Conservation (phyloP, 2,113 vertebrate genomes). For the Tachuris rubrigastra region DNA sequence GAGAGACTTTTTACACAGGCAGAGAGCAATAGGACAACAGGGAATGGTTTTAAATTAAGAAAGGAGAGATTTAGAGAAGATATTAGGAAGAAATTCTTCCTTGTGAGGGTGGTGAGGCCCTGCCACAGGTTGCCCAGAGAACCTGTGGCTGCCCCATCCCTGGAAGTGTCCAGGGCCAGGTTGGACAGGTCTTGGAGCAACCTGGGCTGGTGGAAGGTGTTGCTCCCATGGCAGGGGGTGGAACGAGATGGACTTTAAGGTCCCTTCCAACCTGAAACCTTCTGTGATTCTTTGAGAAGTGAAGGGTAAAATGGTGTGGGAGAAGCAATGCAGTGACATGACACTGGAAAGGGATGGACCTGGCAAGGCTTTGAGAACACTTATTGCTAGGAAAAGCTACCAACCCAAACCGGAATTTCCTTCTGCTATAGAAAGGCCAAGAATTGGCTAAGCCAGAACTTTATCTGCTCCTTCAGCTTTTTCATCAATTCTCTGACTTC, state of each 20-base stretch:
- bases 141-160: not conserved
- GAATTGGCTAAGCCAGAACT: not conserved
- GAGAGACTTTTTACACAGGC: not conserved
- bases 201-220: not conserved
- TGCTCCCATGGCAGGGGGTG: not conserved
- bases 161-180: not conserved
- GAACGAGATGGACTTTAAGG: not conserved
- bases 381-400: not conserved
- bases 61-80: not conserved
- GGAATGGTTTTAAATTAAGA: not conserved
- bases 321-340: not conserved
- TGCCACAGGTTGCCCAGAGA: not conserved
- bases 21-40: not conserved
- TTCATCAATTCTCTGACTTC: not conserved
- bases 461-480: not conserved
- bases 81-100: not conserved
- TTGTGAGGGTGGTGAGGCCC: accelerated
- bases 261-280: not conserved
- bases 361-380: not conserved
- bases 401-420: not conserved
- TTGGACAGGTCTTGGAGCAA: accelerated
- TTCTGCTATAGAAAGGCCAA: not conserved
- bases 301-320: not conserved
- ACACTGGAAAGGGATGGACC: not conserved
- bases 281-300: not conserved